These are phyloP conservation scores for Goniozus legneri DNA, from an alignment of 1,140 invertebrate genomes.

Conservation along the genomic window DNA sequence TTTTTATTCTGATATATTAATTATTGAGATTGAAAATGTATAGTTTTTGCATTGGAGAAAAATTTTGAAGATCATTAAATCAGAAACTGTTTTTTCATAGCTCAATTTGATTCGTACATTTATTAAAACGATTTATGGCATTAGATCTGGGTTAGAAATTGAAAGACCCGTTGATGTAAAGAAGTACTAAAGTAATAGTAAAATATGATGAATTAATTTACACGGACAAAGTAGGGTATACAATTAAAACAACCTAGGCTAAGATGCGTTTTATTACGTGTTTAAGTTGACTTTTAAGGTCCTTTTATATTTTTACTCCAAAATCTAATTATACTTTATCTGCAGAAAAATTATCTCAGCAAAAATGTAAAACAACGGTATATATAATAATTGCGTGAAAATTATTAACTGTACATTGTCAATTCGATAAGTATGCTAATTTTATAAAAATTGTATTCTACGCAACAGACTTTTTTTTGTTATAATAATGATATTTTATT, in stretches of 20 bases:
- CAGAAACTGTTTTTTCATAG: too few relatives aligned
- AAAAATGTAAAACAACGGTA: constrained; percentile 24
- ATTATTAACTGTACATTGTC: constrained; percentile 13
- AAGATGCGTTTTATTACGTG: constrained; percentile 15
- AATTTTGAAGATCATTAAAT: too few relatives aligned
- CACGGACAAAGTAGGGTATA: constrained; percentile 1
- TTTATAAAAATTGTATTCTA: constrained; percentile 21
- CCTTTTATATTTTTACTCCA: constrained; percentile 21
- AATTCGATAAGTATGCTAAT: constrained; percentile 17
- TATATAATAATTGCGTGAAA: constrained; percentile 22
- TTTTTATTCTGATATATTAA: too few relatives aligned
- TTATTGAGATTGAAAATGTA: too few relatives aligned
- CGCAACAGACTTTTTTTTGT: too few relatives aligned
- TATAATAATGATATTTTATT: constrained; percentile 19
- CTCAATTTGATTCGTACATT: too few relatives aligned
- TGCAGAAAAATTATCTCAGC: constrained; percentile 16
- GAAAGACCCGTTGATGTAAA: constrained; percentile 13
- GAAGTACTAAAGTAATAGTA: constrained; percentile 9
- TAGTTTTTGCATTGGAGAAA: too few relatives aligned
- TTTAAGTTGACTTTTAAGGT: constrained; percentile 19
- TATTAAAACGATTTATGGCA: too few relatives aligned
- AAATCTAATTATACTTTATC: constrained; percentile 8
- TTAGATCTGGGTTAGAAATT: constrained; percentile 17
- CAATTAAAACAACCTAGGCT: constrained; percentile 6
- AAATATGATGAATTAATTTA: constrained; percentile 1